Conservation (phyloP, 2,888 invertebrate genomes). For the Hesperia comma region DNA sequence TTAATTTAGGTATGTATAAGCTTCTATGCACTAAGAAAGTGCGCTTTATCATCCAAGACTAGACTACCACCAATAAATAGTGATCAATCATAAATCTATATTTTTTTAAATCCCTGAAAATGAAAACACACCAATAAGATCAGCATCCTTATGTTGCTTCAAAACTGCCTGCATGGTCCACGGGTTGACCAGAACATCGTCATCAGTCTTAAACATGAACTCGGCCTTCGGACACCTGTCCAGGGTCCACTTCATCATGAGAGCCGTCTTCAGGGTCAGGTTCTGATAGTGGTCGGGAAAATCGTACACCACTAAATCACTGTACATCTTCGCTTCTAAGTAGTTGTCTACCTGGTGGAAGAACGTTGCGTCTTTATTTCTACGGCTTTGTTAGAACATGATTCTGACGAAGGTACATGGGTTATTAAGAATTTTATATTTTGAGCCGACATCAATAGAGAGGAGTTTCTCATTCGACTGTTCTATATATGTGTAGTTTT, state of each 20-base stretch:
- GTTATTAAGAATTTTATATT: too few relatives aligned
- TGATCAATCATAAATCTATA: too few relatives aligned
- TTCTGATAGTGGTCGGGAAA: conserved; percentile 87
- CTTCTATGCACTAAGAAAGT: too few relatives aligned
- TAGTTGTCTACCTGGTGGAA: conserved; percentile 63
- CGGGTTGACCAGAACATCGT: conserved; percentile 85
- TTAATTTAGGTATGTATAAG: too few relatives aligned
- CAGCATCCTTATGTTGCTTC: conserved; percentile 52
- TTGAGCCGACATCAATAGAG: too few relatives aligned
- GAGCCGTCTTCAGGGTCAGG: conserved; percentile 86
- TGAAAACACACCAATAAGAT: conserved; percentile 56
- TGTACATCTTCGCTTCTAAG: conserved; percentile 78
- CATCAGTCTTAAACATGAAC: conserved; percentile 85
- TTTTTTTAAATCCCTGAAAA: too few relatives aligned
- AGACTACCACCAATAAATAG: too few relatives aligned
- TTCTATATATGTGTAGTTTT: too few relatives aligned
- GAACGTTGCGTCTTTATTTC: too few relatives aligned
- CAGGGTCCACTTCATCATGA: conserved; percentile 85
- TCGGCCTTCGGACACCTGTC: conserved; percentile 78
- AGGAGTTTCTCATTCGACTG: too few relatives aligned
- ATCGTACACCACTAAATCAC: conserved; percentile 85
- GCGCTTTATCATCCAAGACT: background rate
- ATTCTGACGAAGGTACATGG: too few relatives aligned
- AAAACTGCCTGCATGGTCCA: conserved; percentile 67
- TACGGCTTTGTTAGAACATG: too few relatives aligned